These are phyloP conservation scores for Tromatobia lineatoria DNA, from an alignment of 2,888 invertebrate genomes.

Conservation along the genomic window DNA sequence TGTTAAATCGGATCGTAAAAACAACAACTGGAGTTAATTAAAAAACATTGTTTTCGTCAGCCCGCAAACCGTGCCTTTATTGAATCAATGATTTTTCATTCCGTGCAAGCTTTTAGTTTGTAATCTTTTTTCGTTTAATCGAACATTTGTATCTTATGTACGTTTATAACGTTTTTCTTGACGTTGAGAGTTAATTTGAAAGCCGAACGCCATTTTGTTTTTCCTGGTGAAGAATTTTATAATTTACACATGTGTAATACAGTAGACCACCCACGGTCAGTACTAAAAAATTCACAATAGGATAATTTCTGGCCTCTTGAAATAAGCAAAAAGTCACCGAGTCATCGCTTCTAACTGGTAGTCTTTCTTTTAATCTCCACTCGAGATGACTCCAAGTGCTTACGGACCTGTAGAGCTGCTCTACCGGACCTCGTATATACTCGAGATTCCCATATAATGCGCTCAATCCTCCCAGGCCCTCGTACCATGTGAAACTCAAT, in stretches of 20 bases:
- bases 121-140: too few relatives aligned
- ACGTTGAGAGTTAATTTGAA: background rate
- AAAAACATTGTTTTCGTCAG: too few relatives aligned
- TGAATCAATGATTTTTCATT: too few relatives aligned
- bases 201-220: background rate
- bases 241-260: background rate
- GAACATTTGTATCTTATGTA: too few relatives aligned
- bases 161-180: background rate
- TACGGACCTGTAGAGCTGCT: conserved; percentile 22
- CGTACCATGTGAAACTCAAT: conserved; percentile 13
- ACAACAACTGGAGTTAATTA: too few relatives aligned
- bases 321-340: conserved; percentile 79
- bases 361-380: conserved; percentile 85
- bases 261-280: conserved; percentile 35
- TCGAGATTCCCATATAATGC: conserved; percentile 65
- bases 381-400: conserved; percentile 74
- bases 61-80: too few relatives aligned
- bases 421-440: conserved; percentile 30
- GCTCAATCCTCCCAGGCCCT: conserved; percentile 23
- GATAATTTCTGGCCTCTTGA: conserved; percentile 82
- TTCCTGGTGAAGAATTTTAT: conserved; percentile 20
- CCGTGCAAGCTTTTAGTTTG: too few relatives aligned
- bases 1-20: too few relatives aligned
- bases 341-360: conserved; percentile 85
- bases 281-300: conserved; percentile 76